phyloP scores from a whole-genome alignment of 2,888 invertebrate genomes.

The Scaptomyza flava region DNA sequence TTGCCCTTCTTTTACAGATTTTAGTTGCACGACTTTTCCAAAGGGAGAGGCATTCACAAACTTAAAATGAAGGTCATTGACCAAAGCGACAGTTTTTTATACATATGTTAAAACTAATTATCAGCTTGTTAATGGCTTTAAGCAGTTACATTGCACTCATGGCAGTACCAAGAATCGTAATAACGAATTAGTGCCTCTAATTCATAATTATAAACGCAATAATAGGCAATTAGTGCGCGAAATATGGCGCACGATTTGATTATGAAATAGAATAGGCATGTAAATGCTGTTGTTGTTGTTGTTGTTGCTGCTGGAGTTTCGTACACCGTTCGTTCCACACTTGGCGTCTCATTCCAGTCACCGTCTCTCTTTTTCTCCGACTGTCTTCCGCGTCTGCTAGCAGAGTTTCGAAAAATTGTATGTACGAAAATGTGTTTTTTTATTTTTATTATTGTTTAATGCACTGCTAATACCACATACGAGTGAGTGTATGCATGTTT shows the following conservation, averaged over 20 bases:
- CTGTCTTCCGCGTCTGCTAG: slow-evolving; percentile 69
- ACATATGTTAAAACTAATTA: slow-evolving; percentile 11
- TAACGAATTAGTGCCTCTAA: slow-evolving; percentile 42
- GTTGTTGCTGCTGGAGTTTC: slow-evolving; percentile 8
- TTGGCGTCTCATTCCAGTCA: slow-evolving; percentile 1
- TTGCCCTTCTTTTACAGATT: slow-evolving; percentile 47
- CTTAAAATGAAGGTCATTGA: slow-evolving; percentile 66
- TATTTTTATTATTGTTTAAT: slow-evolving; percentile 58
- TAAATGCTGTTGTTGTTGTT: slow-evolving; percentile 49
- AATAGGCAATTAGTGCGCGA: slow-evolving; percentile 72
- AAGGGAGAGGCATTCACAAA: slow-evolving; percentile 28
- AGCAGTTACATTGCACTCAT: slow-evolving; percentile 9
- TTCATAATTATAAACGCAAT: slow-evolving; percentile 49
- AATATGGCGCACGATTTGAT: slow-evolving; percentile 46
- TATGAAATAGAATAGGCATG: slow-evolving; percentile 77
- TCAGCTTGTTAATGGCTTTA: slow-evolving; percentile 31
- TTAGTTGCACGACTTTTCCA: slow-evolving; percentile 23
- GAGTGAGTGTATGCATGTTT: slow-evolving; percentile 43
- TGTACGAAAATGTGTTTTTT: slow-evolving; percentile 31
- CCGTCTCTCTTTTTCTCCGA: slow-evolving; percentile 6
- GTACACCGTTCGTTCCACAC: slow-evolving; percentile 5
- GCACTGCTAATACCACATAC: slow-evolving; percentile 47
- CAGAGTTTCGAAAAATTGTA: slow-evolving; percentile 57
- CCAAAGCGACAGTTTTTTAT: slow-evolving; percentile 32
- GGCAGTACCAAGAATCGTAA: slow-evolving; percentile 53